A percentile compares a stretch with the other conserved stretches of the same genome.
Evolutionary conservation across 1,140 invertebrate genomes (phyloP).

Genomic region (Amphibalanus amphitrite): DNA sequence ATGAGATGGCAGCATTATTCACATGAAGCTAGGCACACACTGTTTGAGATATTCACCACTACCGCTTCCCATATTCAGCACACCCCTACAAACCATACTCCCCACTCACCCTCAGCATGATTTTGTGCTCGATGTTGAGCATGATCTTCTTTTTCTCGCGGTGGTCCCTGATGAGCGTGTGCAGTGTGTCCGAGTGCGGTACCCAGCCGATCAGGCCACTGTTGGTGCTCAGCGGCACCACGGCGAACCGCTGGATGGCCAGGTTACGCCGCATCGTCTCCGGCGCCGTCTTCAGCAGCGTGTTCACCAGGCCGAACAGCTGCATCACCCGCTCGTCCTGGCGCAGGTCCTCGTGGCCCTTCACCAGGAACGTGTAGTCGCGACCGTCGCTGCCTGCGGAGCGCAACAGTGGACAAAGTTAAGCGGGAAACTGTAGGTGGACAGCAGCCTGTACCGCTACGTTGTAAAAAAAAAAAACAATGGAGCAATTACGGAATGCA

Average conservation of each 20-base stretch:
- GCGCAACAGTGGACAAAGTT: no score
- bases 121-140: constrained; percentile 91
- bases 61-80: no score
- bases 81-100: no score
- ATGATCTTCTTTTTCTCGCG: constrained; percentile 95
- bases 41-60: no score
- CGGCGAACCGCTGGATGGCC: constrained; percentile 86
- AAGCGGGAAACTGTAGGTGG: no score
- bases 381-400: constrained; percentile 69
- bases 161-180: constrained; percentile 92
- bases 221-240: constrained; percentile 94
- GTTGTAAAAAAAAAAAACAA: no score
- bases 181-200: constrained; percentile 95
- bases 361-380: constrained; percentile 94
- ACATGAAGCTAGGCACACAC: no score
- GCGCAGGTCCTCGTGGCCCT: constrained; percentile 96
- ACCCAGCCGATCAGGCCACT: constrained; percentile 99
- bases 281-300: constrained; percentile 76
- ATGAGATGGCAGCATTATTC: no score
- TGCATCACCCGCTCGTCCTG: constrained; percentile 99
- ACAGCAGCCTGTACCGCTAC: no score
- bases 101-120: constrained; percentile 59
- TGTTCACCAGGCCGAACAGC: constrained; percentile 95
- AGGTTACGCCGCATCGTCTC: constrained; percentile 90
- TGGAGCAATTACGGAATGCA: no score